A percentile compares a stretch with the other conserved stretches of the same genome.
Conservation (phyloP, 2,797 vertebrate species). For the Parauchenoglanis ngamensis region DNA sequence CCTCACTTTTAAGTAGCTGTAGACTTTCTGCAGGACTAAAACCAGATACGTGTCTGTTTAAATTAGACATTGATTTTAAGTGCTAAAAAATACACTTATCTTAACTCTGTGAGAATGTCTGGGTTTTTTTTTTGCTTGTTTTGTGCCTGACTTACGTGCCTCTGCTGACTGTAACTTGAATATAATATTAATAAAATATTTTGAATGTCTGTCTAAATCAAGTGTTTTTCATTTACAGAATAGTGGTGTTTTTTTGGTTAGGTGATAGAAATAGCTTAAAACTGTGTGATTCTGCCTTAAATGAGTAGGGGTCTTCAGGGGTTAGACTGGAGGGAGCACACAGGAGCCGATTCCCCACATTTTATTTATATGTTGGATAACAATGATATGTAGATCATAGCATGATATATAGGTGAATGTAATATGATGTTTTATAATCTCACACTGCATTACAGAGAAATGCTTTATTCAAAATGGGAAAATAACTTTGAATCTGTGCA, state of each 20-base stretch:
- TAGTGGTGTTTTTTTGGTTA: not conserved
- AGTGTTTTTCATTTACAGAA: not conserved
- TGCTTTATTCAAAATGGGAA: not conserved
- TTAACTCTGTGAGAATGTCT: conserved; percentile 21
- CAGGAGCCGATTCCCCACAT: not conserved
- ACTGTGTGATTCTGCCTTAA: not conserved
- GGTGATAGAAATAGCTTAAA: not conserved
- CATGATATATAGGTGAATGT: not conserved
- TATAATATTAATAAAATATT: conserved; percentile 49
- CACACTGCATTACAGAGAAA: not conserved
- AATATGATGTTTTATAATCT: not conserved
- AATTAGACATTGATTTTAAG: conserved; percentile 3
- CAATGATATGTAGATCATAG: too few relatives aligned
- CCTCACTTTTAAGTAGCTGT: not conserved
- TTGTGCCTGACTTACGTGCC: conserved; percentile 40
- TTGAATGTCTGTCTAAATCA: conserved; percentile 28
- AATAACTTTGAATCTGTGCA: not conserved
- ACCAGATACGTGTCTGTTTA: not conserved
- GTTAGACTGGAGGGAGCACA: not conserved
- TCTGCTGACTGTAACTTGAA: conserved; percentile 37
- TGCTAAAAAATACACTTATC: not conserved
- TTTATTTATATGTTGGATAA: not conserved
- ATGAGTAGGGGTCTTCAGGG: not conserved
- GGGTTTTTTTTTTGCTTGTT: conserved; percentile 13
- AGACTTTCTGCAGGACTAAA: not conserved